Base-by-base conservation (phyloP, 2,113 vertebrate genomes). In the Tauraco erythrolophus region DNA sequence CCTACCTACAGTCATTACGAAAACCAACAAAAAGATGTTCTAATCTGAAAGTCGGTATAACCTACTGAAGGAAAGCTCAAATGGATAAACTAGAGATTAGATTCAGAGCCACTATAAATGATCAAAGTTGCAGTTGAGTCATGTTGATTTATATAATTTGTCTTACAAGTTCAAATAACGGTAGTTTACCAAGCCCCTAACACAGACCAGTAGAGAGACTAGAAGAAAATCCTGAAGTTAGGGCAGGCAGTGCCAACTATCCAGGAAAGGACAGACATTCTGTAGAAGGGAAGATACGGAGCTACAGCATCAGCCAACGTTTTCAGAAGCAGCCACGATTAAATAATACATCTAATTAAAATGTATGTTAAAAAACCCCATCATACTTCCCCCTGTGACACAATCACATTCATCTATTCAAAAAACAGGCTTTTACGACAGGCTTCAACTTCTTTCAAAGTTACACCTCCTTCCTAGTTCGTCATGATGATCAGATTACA, bases 331-430 rank as follows among this genome's bases (percentile, higher is more conserved):
- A 87, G 19, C 6, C 69, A 53, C 19, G 19, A 81, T 68, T 61
- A 86, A 84, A 74, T 9, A 66, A 81, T 7, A 28, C 10, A 75
- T n/a, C 33, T 48, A 84, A 87, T 58, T 82, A 92, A 82, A 94
- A 68, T 3, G 2, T 33, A 33, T 3, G 4, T 39, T 17, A 45
- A 79, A 28, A 82, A 61, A 61, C 31, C 33, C 33, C 0, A 39
- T 25, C 3, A 1, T 14, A 21, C 87, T 80, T 91, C 39, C 28
- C 4, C 10, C 45, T 58, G 74, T 4, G 56, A 83, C 8, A 18
- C 33, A 84, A 72, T 66, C 53, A 21, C 48, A 54, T 18, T 61
- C 3, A 1, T 39, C 72, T 76, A 84, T 51, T 62, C 9, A 62
- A 89, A 87, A 43, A 79, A 11, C 1, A 50, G 19, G 15, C 14